phyloP scores from a whole-genome alignment of 2,113 vertebrate genomes.

The Budorcas taxicolor region DNA sequence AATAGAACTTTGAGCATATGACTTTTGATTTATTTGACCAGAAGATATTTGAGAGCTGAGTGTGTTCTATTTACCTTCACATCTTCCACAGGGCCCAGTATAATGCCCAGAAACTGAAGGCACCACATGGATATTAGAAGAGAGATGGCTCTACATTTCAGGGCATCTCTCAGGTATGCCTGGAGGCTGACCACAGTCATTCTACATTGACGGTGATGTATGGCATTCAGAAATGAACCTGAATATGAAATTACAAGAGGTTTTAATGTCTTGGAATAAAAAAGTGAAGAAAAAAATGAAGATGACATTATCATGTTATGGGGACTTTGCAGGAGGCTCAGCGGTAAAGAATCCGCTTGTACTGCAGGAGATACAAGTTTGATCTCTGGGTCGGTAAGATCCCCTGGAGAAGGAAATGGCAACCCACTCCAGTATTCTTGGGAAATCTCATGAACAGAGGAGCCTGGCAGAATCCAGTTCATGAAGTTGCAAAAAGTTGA shows the following conservation, averaged over 20 bases:
- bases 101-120: background rate
- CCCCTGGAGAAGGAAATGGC: background rate
- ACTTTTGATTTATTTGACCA: background rate
- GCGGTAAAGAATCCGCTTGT: background rate
- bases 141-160: background rate
- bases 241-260: background rate
- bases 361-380: background rate
- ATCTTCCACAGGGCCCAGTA: background rate
- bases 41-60: slow-evolving; percentile 1
- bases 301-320: background rate
- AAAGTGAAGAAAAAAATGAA: slow-evolving; percentile 1
- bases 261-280: background rate
- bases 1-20: background rate
- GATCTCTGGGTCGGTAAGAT: background rate
- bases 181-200: background rate
- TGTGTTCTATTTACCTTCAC: background rate
- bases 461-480: background rate
- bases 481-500: background rate
- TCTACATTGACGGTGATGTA: background rate
- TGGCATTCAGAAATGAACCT: background rate
- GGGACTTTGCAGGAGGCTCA: background rate
- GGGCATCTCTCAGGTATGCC: background rate
- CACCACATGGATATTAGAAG: background rate
- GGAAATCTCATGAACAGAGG: background rate
- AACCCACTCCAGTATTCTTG: background rate